Percentiles rank a stretch among this genome's conserved stretches.
Conservation (phyloP, 2,888 invertebrate genomes). For the Drosophila parthenogenetica region DNA sequence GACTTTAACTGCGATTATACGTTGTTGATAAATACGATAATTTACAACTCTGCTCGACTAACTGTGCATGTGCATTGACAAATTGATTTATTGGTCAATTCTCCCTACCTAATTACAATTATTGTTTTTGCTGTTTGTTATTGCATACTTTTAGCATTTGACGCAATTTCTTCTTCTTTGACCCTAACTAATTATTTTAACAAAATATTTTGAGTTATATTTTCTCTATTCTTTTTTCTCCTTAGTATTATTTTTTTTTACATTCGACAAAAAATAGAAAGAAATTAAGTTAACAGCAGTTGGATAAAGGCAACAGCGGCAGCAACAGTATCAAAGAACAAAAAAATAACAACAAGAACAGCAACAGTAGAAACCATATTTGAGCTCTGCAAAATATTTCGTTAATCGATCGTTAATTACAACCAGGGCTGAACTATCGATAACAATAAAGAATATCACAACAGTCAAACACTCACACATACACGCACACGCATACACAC, state of each 20-base stretch:
- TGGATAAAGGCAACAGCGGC: constrained; percentile 10
- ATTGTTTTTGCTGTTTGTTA: background rate
- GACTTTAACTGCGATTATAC: constrained; percentile 13
- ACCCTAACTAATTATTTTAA: no score
- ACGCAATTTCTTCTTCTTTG: constrained; percentile 5
- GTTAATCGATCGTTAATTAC: constrained; percentile 57
- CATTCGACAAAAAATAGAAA: background rate
- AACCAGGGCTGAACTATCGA: constrained; percentile 55
- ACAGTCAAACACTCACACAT: background rate
- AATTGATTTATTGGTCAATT: constrained; percentile 17
- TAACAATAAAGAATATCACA: constrained; percentile 36
- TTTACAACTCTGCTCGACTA: constrained; percentile 1
- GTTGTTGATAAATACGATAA: constrained; percentile 10
- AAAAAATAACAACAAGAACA: constrained; percentile 2
- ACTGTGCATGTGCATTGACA: constrained; percentile 24
- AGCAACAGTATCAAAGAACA: constrained; percentile 3
- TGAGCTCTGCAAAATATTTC: constrained; percentile 3
- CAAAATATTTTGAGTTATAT: background rate
- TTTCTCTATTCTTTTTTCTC: constrained; percentile 6
- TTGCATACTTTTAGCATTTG: constrained; percentile 6
- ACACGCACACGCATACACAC: background rate
- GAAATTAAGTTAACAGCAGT: constrained; percentile 14
- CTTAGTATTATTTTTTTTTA: constrained; percentile 18
- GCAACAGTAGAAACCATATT: constrained; percentile 1
- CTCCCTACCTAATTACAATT: constrained; percentile 7